Evolutionary conservation across 2,888 invertebrate species (phyloP).

Genomic region (Eurytoma californica): DNA sequence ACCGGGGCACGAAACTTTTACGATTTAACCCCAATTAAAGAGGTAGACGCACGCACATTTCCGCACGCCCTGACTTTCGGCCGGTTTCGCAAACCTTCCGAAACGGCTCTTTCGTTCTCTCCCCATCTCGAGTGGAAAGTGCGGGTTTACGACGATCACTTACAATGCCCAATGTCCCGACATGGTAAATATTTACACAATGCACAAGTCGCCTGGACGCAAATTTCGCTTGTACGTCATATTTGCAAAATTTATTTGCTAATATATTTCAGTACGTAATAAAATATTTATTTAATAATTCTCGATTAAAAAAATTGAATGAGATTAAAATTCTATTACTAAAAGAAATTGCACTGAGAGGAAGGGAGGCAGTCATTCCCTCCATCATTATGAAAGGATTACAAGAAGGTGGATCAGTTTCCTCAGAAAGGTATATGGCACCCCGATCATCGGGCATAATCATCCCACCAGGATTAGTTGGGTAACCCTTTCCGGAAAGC

Average conservation of each 20-base stretch:
- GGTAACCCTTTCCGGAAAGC: slow-evolving; percentile 27
- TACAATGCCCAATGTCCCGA: not conserved
- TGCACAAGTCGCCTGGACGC: not conserved
- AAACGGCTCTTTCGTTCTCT: too few relatives aligned
- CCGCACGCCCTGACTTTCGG: slow-evolving; percentile 25
- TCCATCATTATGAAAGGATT: slow-evolving; percentile 56
- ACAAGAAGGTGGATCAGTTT: slow-evolving; percentile 51
- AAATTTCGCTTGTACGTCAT: not conserved
- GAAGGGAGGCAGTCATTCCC: not conserved
- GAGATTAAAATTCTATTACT: too few relatives aligned
- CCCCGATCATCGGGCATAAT: slow-evolving; percentile 53
- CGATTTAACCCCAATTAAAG: slow-evolving; percentile 73
- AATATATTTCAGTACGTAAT: not conserved
- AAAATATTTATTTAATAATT: not conserved
- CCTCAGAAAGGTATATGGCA: slow-evolving; percentile 12
- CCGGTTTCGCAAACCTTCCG: slow-evolving; percentile 21
- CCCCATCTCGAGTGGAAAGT: slow-evolving; percentile 17
- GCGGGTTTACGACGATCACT: slow-evolving; percentile 48
- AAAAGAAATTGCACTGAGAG: too few relatives aligned
- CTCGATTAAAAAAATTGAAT: too few relatives aligned
- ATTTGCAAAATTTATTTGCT: not conserved
- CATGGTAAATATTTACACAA: slow-evolving; percentile 50
- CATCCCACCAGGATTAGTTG: slow-evolving; percentile 55
- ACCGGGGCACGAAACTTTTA: slow-evolving; percentile 61
- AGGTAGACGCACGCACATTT: slow-evolving; percentile 60